Evolutionary conservation across 2,888 invertebrate species (phyloP), one percentile per base, ranked within the genome.

Genomic region (Dascillus cervinus): DNA sequence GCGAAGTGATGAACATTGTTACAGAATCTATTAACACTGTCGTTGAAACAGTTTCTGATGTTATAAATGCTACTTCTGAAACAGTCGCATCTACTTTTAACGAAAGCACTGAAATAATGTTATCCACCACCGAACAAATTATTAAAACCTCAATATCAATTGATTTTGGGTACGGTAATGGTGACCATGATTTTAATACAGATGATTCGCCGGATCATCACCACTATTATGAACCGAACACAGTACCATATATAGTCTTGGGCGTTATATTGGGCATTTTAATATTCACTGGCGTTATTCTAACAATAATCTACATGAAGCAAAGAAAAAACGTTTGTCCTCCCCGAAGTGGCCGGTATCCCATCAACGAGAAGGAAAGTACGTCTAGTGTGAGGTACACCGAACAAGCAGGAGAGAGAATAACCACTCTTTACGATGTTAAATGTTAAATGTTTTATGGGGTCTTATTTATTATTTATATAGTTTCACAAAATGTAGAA

Each of bases 251-350:
- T 22, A 44, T 52, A 15, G 43, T 53, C 15, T 27, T 54, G 17
- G 50, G 47, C 3, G 39, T 49, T 4, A 43, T 54, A 12, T 22
- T 56, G 13, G 45, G 32, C 9, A 29, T 50, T 9, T 34, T 51
- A 19, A 22, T 55, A 9, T 10, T 53, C 12, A 34, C 46, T 6
- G 27, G 39, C 14, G 19, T 49, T 11, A 35, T 42, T 13, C 24
- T 49, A 4, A 24, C 41, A 14, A 23, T 50, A 19, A 25, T 49
- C 33, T 52, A 49, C 25, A 44, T 41, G 12, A 37, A 38, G 25
- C 47, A 47, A 25, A 37, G 33, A 11, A 53, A 47, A 29, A 29
- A 30, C 10, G 32, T 34, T 10, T 34, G 29, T 22, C 29, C 17
- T 19, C 26, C 39, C 12, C 21, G 32, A 8, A 17, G 17, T 17